Conservation (phyloP, 2,888 invertebrate genomes). For the Protula sp. region DNA sequence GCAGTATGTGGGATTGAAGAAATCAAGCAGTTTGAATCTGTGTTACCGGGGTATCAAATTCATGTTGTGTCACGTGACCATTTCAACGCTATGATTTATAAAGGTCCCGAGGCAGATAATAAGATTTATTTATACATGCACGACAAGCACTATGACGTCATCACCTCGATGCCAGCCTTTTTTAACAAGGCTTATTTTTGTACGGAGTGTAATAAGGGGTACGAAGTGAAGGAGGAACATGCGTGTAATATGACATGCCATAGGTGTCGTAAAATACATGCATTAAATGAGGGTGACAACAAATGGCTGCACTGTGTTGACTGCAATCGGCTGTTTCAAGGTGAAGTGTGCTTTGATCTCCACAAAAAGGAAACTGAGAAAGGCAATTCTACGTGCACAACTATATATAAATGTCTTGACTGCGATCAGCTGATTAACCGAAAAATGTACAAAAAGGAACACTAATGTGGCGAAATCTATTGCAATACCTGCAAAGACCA, state of each 20-base stretch:
- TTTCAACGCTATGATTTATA: background rate
- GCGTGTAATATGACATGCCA: background rate
- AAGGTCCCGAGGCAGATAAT: background rate
- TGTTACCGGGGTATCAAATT: background rate
- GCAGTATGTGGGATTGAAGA: background rate
- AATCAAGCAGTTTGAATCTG: background rate
- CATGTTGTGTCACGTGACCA: background rate
- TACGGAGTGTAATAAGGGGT: background rate
- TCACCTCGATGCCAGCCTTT: background rate
- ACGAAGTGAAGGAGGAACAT: background rate
- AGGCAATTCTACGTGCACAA: background rate
- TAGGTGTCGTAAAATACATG: background rate
- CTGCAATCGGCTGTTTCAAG: background rate
- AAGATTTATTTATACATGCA: background rate
- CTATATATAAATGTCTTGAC: background rate
- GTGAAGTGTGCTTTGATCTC: background rate
- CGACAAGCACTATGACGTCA: background rate
- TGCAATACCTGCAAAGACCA: too few species aligned
- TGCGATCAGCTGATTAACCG: background rate
- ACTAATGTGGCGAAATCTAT: background rate
- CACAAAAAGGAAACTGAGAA: background rate
- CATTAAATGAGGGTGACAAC: background rate
- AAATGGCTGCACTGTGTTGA: background rate
- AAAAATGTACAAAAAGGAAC: too few species aligned
- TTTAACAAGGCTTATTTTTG: background rate